Conservation (phyloP, 37 sponge, comb jelly and placozoan species). For the Cliona cf. orientalis region DNA sequence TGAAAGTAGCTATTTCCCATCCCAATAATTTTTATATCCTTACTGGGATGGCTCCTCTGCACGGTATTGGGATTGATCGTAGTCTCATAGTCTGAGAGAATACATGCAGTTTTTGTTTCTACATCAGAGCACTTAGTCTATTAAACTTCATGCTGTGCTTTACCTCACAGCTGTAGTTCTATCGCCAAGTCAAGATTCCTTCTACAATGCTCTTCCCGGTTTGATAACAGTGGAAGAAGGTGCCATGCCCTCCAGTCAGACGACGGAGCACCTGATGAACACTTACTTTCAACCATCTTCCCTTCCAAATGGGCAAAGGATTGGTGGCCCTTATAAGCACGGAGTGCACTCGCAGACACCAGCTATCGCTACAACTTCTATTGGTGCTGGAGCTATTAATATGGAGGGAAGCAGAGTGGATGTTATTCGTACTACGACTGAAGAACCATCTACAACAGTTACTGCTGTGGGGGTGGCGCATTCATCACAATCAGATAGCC, state of each 20-base stretch:
- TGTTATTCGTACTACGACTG: neutral
- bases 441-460: neutral
- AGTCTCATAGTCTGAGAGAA: too few species aligned
- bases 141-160: neutral
- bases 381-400: too few species aligned
- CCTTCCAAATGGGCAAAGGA: too few species aligned
- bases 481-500: neutral
- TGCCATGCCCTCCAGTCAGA: neutral
- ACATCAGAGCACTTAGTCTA: too few species aligned
- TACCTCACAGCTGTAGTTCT: conserved; percentile 4
- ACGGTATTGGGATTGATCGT: too few species aligned
- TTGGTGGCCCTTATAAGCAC: too few species aligned
- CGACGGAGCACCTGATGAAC: neutral
- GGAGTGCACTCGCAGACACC: neutral
- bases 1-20: too few species aligned
- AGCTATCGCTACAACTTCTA: neutral
- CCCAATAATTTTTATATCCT: too few species aligned
- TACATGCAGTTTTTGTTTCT: too few species aligned
- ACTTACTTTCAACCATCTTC: neutral
- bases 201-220: neutral
- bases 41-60: too few species aligned
- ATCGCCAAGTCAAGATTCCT: conserved; percentile 38
- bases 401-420: neutral
- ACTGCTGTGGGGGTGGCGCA: neutral
- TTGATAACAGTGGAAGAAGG: neutral